These are phyloP conservation scores for Manis pentadactyla DNA, from an alignment of 2,797 vertebrate genomes.

Conservation along the genomic window DNA sequence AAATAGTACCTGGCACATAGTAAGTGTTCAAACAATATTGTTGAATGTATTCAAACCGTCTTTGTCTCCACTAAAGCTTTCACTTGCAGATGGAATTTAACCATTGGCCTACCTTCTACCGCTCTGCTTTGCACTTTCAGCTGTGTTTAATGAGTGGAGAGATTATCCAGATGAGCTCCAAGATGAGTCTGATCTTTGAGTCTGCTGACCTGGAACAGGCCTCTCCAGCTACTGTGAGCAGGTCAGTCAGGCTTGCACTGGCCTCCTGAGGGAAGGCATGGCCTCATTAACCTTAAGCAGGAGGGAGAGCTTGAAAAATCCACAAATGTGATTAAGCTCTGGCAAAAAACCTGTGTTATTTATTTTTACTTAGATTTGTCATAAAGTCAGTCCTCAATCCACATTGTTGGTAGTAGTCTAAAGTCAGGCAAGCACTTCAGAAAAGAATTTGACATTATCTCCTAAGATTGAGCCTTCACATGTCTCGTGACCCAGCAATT, in stretches of 20 bases:
- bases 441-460: background rate
- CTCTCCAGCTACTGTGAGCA: slow-evolving; percentile 97
- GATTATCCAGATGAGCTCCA: slow-evolving; percentile 97
- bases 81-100: background rate
- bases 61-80: background rate
- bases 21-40: background rate
- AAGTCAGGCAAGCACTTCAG: background rate
- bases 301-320: background rate
- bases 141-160: slow-evolving; percentile 98
- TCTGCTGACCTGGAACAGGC: slow-evolving; percentile 95
- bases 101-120: background rate
- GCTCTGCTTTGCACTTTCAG: slow-evolving; percentile 84
- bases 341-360: background rate
- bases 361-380: background rate
- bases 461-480: background rate
- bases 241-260: slow-evolving; percentile 84
- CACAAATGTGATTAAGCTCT: background rate
- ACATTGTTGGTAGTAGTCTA: background rate
- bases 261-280: background rate
- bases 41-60: background rate
- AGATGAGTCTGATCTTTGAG: slow-evolving; percentile 98
- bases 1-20: background rate
- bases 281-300: background rate
- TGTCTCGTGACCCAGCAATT: background rate
- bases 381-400: background rate